Evolutionary conservation across 2,113 vertebrate species (phyloP), one percentile per base, ranked within the genome.

Genomic region (Xyliphius kryptos): DNA sequence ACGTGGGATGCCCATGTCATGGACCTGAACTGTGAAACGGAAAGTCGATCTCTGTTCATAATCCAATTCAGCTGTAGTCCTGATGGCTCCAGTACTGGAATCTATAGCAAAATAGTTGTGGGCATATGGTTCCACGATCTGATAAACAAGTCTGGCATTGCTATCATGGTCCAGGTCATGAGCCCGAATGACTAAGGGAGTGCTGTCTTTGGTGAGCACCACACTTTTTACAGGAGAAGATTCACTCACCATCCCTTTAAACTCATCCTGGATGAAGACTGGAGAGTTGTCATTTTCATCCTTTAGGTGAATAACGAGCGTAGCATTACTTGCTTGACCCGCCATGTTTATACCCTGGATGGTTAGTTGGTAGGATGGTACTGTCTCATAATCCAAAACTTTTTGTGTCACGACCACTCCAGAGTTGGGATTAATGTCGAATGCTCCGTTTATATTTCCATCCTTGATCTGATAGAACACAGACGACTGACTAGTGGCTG

Each of bases 341-440:
- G 93, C 96, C 95, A 99, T 98, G 77, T 98, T 98, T 21, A 91
- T 95, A 46, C 87, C 94, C 83, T 97, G 94, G 48, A 99, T 76
- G 44, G 76, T 88, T 16, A 99, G 78, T 17, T 66, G 83, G 64
- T 96, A 97, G 20, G 84, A 56, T 15, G 92, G 71, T 41, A 79
- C 69, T 3, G 80, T 86, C 82, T 99, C 96, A 74, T 92, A 98
- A 79, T 99, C 95, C 74, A 98, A 81, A 41, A 66, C 53, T 70
- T 85, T 92, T 74, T 91, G 91, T 57, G 91, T 93, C 63, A 91
- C 66, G 16, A 98, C 86, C 57, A 95, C 91, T 69, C 94, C 96
- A 0, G 94, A 97, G 77, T 97, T 94, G 0, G 95, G 93, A 66
- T 98, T 99, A 50, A 99, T 83, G 71, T 87, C 83, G 78, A 99